Percentiles rank a stretch among this genome's conserved stretches.
Evolutionary conservation across 2,113 vertebrate genomes (phyloP).

Genomic region (Hyperopisus bebe): DNA sequence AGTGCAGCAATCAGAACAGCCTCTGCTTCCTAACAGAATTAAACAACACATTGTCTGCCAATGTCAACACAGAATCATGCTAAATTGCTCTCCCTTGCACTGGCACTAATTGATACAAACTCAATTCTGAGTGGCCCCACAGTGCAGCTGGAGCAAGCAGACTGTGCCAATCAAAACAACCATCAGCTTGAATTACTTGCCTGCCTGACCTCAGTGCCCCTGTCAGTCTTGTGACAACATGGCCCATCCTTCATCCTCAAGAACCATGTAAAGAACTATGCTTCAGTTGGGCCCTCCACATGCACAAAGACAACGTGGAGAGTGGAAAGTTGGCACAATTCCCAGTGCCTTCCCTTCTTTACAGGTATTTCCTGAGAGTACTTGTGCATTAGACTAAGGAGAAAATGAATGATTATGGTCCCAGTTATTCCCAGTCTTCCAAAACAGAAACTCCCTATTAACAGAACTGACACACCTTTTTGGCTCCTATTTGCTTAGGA

Average conservation of each 20-base stretch:
- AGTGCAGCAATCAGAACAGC: too few relatives aligned
- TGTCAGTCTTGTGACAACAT: not conserved
- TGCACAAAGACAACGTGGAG: not conserved
- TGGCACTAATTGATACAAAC: conserved; percentile 58
- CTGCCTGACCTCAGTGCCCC: conserved; percentile 34
- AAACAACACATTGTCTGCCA: conserved; percentile 44
- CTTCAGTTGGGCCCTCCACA: not conserved
- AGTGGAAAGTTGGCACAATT: not conserved
- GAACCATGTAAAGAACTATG: not conserved
- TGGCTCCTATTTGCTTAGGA: conserved; percentile 53
- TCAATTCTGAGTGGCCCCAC: conserved; percentile 34
- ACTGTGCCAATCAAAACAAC: conserved; percentile 76
- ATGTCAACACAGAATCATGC: conserved; percentile 50
- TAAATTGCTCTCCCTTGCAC: conserved; percentile 47
- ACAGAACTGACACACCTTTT: conserved; percentile 57
- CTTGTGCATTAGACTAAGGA: not conserved
- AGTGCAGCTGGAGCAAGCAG: conserved; percentile 54
- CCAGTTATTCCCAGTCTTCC: not conserved
- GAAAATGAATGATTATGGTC: not conserved
- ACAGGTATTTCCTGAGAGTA: not conserved
- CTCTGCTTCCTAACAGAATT: conserved; percentile 26
- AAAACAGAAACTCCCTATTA: not conserved
- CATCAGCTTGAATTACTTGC: conserved; percentile 57
- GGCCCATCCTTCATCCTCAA: conserved; percentile 4
- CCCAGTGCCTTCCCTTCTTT: conserved; percentile 1